Evolutionary conservation across 1,140 invertebrate genomes (phyloP).

Genomic region (Drosophila arawakana): DNA sequence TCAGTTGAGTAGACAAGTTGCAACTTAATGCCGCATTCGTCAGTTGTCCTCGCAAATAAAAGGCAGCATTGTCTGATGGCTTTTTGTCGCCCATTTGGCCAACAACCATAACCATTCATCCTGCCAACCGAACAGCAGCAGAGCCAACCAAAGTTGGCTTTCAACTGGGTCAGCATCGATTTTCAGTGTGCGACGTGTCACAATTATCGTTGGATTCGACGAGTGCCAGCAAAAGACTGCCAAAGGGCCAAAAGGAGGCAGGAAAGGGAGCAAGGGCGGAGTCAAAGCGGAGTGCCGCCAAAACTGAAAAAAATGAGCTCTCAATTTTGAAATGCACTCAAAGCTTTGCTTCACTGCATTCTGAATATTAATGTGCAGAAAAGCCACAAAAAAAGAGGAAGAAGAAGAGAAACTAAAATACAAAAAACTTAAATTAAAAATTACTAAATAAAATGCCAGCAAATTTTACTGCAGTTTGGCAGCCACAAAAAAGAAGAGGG

Average conservation of each 20-base stretch:
- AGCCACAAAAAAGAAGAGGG: background rate
- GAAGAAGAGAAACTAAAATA: slow-evolving; percentile 29
- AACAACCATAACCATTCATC: slow-evolving; percentile 11
- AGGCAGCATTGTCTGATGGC: slow-evolving; percentile 20
- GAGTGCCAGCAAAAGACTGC: background rate
- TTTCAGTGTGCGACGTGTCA: slow-evolving; percentile 74
- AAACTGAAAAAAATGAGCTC: slow-evolving; percentile 4
- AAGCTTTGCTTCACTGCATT: slow-evolving; percentile 46
- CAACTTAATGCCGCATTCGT: slow-evolving; percentile 78
- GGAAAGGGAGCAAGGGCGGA: slow-evolving; percentile 10
- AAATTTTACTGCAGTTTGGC: slow-evolving; percentile 32
- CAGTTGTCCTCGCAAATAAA: slow-evolving; percentile 14
- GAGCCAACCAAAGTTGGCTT: slow-evolving; percentile 24
- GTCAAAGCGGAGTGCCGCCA: slow-evolving; percentile 24
- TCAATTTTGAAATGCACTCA: slow-evolving; percentile 45
- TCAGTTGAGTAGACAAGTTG: slow-evolving; percentile 54
- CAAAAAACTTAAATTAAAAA: slow-evolving; percentile 5
- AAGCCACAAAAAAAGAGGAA: background rate
- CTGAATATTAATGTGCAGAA: slow-evolving; percentile 64
- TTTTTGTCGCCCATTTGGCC: slow-evolving; percentile 4
- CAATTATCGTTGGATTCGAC: slow-evolving; percentile 69
- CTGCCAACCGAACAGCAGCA: slow-evolving; percentile 15
- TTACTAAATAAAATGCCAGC: slow-evolving; percentile 28
- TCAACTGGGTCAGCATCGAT: slow-evolving; percentile 80
- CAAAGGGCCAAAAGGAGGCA: no score